Evolutionary conservation across 2,113 vertebrate genomes (phyloP).

Genomic region (Nicator chloris): DNA sequence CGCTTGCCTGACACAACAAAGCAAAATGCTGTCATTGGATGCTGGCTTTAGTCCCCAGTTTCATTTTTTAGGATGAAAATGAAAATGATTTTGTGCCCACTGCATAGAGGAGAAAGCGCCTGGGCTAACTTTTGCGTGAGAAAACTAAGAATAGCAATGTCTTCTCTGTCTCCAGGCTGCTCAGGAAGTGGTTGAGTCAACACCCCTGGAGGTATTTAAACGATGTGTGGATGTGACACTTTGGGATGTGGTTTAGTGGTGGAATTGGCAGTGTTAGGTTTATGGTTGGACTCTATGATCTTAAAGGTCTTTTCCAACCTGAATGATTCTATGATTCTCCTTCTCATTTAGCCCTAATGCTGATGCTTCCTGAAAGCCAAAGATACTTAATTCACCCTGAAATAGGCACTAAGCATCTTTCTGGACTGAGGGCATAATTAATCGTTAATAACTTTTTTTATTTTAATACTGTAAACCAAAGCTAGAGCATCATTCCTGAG

Average conservation of each 20-base stretch:
- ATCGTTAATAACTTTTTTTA: background rate
- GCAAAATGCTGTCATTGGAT: background rate
- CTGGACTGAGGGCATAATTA: background rate
- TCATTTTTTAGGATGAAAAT: background rate
- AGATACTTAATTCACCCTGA: background rate
- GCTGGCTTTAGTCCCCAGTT: background rate
- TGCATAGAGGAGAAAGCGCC: background rate
- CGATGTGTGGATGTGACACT: background rate
- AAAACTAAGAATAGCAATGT: background rate
- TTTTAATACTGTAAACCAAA: background rate
- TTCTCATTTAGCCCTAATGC: background rate
- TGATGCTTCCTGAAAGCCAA: background rate
- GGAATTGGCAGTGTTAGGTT: background rate
- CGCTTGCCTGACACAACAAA: conserved; percentile 75
- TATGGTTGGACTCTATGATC: accelerated
- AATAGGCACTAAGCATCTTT: background rate
- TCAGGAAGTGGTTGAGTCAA: background rate
- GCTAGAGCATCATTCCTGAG: background rate
- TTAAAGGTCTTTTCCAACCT: background rate
- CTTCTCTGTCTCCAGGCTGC: background rate
- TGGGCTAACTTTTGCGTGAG: background rate
- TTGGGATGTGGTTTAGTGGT: background rate
- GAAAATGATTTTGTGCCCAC: background rate
- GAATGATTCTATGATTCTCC: background rate
- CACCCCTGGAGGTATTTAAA: background rate